Evolutionary conservation across 2,113 vertebrate genomes (phyloP).

Genomic region (Calypte anna): DNA sequence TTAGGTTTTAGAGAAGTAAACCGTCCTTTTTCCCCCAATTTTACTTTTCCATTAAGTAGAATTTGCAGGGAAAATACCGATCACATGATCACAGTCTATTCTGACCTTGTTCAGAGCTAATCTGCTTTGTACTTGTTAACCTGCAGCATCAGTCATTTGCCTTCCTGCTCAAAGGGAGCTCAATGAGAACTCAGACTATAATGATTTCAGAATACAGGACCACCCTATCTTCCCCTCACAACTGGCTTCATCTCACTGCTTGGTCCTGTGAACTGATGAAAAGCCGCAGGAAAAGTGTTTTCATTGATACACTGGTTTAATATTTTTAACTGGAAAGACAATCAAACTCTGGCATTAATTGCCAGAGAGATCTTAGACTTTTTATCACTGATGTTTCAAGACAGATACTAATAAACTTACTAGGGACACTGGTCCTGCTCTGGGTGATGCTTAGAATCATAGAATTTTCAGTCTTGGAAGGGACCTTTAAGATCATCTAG

Average conservation of each 20-base stretch:
- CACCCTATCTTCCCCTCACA: neutral
- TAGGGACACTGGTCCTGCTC: neutral
- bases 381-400: neutral
- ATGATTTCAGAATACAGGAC: fast-evolving
- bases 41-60: neutral
- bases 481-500: no score
- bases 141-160: neutral
- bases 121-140: neutral
- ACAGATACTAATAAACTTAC: neutral
- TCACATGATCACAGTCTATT: neutral
- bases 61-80: neutral
- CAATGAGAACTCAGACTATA: neutral
- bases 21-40: neutral
- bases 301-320: neutral
- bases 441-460: neutral
- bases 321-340: neutral
- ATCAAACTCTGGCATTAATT: neutral
- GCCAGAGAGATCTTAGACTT: neutral
- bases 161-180: neutral
- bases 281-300: neutral
- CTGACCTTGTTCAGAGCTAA: neutral
- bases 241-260: neutral
- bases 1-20: neutral
- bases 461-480: no score
- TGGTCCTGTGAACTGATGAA: neutral